phyloP scores from a whole-genome alignment of 2,113 vertebrate species.

The Mobula birostris region DNA sequence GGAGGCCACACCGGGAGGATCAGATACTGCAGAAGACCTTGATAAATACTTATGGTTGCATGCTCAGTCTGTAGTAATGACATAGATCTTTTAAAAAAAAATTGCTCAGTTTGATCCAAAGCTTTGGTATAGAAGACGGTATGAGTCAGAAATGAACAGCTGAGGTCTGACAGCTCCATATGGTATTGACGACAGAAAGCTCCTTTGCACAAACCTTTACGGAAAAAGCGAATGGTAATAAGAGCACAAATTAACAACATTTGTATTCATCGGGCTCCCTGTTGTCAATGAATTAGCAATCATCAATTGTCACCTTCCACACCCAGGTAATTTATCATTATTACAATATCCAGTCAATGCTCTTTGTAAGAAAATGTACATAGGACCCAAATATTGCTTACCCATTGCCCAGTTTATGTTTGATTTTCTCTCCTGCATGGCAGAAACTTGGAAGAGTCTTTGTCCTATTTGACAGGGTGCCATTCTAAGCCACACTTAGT shows the following conservation, averaged over 20 bases:
- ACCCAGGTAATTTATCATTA: not conserved
- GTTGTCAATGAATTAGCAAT: slow-evolving; percentile 1
- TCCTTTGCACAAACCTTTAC: not conserved
- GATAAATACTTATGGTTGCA: not conserved
- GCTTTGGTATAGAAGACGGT: not conserved
- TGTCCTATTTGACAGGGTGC: not conserved
- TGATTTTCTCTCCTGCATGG: not conserved
- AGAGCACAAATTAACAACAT: not conserved
- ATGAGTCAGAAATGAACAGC: slow-evolving; percentile 26
- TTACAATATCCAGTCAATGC: not conserved
- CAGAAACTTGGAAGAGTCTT: not conserved
- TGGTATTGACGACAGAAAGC: not conserved
- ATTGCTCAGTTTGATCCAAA: not conserved
- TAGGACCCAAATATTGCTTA: no score
- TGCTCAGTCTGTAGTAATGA: not conserved
- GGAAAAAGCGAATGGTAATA: not conserved
- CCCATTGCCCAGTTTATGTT: not conserved
- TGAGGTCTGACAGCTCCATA: not conserved
- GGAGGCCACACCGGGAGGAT: no score
- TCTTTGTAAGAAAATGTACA: not conserved
- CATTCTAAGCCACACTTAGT: not conserved
- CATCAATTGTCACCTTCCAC: not conserved
- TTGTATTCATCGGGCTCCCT: not conserved
- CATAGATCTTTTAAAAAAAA: not conserved
- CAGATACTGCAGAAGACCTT: no score